Base-by-base conservation (phyloP, 2,888 invertebrate genomes). In the Conus canariensis region DNA sequence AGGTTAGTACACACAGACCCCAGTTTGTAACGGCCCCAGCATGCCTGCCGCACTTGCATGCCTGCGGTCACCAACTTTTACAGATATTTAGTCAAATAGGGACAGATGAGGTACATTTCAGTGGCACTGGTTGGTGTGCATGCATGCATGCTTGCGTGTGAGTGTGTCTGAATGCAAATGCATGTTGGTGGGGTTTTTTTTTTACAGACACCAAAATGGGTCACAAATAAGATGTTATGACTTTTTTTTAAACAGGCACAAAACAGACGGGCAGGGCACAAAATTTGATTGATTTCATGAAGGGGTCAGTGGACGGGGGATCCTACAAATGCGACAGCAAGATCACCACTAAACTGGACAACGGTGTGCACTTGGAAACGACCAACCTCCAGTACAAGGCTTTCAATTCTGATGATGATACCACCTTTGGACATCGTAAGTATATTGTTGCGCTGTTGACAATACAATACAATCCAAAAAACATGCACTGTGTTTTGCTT, bases 351-450 rank as follows among this genome's bases (percentile, higher is more conserved):
- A 5, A 2, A 9, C 70, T 89, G 8, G 60, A 67, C 59, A 70
- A 74, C 9, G 89, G 89, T 45, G 90, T 93, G 25, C 88, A 59
- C 6, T 30, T 94, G 89, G 89, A 92, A n/a, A 93, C 93, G 4
- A 91, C 82, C 58, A 90, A 93, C 59, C 90, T 92, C n/a, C 94
- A 94, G 90, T 94, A 93, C 91, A 92, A 92, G 56, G 95, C 95
- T 9, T 94, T 94, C 91, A 91, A 91, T 64, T 80, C 89, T 10
- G 85, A 82, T 14, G 92, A 93, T 88, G 82, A 67, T 12, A 92
- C 92, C 14, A 56, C 22, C 19, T 94, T 94, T 86, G 22, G 25
- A 10, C 85, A 85, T n/a, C 88, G 93, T 93, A 91, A 92, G 93
- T 92, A 74, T 22, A 30, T 80, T 64, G 12, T 16, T 45, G 45